phyloP scores from a whole-genome alignment of 2,797 vertebrate species.

The Myiotriccus ornatus region DNA sequence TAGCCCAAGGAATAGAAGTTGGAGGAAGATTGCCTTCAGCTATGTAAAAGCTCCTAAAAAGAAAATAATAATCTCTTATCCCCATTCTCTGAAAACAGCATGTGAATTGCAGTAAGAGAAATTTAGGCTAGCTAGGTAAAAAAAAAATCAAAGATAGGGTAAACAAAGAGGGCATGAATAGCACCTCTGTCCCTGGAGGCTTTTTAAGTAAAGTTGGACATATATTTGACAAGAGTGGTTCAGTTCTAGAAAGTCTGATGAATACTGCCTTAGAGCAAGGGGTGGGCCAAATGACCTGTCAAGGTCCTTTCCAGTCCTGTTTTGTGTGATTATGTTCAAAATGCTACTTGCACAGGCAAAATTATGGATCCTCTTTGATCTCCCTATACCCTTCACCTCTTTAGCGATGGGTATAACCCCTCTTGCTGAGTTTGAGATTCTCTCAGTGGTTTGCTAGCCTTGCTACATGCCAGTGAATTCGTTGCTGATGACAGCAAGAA shows the following conservation, averaged over 20 bases:
- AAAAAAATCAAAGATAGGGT: background rate
- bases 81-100: background rate
- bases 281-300: background rate
- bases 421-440: background rate
- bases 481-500: background rate
- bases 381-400: background rate
- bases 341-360: background rate
- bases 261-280: slow-evolving; percentile 9
- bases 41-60: background rate
- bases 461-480: background rate
- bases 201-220: background rate
- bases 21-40: background rate
- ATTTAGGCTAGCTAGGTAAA: background rate
- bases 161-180: background rate
- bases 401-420: background rate
- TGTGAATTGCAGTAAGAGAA: background rate
- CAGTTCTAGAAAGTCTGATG: background rate
- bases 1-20: background rate
- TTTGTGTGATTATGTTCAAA: background rate
- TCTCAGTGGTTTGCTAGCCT: background rate
- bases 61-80: background rate
- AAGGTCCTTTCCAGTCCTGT: background rate
- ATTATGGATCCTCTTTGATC: background rate
- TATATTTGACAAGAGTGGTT: background rate
- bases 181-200: background rate